Evolutionary conservation across 2,797 vertebrate genomes (phyloP), one percentile per base, ranked within the genome.

Genomic region (Lateolabrax maculatus): DNA sequence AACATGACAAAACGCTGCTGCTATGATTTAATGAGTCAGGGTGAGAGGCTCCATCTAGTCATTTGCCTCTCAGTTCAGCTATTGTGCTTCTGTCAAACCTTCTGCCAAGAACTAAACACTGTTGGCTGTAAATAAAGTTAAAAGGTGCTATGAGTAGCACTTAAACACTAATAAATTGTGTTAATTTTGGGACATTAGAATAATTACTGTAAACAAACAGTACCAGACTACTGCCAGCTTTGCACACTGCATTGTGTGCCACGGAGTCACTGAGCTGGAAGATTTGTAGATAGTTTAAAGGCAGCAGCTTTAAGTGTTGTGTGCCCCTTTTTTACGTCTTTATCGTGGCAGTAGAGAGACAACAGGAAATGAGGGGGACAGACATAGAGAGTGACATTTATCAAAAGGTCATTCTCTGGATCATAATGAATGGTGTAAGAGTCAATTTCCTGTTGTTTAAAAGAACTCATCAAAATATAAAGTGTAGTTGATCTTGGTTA

Each of bases 21-120:
- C 68, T 74, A 48, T 69, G 81, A 86, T 87, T 86, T 79, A 88
- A 87, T 81, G 81, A 88, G 79, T 37, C 41, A 11, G 41, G 46
- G 39, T 41, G 67, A 77, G 63, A 64, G 44, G 60, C 55, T 52
- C 53, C 63, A 65, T 70, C 36, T 3, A 64, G 39, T 66, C 43
- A 52, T 71, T 75, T n/a, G 44, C 62, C 43, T 68, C 67, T 52
- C 21, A 9, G 37, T 43, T 73, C 25, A 43, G 71, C 66, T 56
- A 49, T 75, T 79, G 75, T 79, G 63, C 31, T 79, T 29, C 57
- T 68, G 61, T 80, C 71, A 71, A 49, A 64, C 43, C 34, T 34
- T 55, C 71, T 71, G 57, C 64, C 67, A 55, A 63, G 57, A 75
- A 46, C 43, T 13, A 48, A 63, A 53, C 53, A 27, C 62, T 25